Evolutionary conservation across 2,113 vertebrate genomes (phyloP).

Genomic region (Gavia stellata): DNA sequence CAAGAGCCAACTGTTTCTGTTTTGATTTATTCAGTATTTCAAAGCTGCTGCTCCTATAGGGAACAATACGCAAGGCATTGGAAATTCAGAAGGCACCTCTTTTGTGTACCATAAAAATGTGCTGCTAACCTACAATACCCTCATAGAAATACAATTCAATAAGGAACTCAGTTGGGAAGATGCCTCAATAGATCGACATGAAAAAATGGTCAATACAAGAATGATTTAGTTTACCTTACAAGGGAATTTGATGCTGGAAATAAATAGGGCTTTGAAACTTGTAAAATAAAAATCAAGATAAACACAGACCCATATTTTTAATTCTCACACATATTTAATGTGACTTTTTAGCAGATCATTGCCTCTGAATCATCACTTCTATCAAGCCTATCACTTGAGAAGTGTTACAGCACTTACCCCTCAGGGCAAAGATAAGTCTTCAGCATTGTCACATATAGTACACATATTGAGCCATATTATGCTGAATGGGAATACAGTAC

Average conservation of each 20-base stretch:
- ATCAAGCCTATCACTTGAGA: slow-evolving; percentile 72
- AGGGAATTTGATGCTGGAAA: slow-evolving; percentile 75
- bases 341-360: slow-evolving; percentile 71
- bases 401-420: slow-evolving; percentile 72
- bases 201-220: slow-evolving; percentile 81
- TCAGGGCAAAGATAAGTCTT: slow-evolving; percentile 84
- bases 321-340: slow-evolving; percentile 78
- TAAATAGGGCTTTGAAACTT: slow-evolving; percentile 80
- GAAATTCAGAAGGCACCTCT: slow-evolving; percentile 83
- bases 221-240: slow-evolving; percentile 80
- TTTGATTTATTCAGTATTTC: slow-evolving; percentile 87
- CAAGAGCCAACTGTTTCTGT: slow-evolving; percentile 74
- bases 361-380: slow-evolving; percentile 69
- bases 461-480: slow-evolving; percentile 74
- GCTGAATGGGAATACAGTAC: slow-evolving; percentile 78
- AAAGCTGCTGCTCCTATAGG: slow-evolving; percentile 74
- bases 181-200: slow-evolving; percentile 76
- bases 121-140: slow-evolving; percentile 85
- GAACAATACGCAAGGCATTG: slow-evolving; percentile 81
- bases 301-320: slow-evolving; percentile 77
- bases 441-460: slow-evolving; percentile 73
- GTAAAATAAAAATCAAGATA: slow-evolving; percentile 73
- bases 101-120: slow-evolving; percentile 84
- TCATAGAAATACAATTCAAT: slow-evolving; percentile 87
- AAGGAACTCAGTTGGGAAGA: slow-evolving; percentile 85